Evolutionary conservation across 2,888 invertebrate species (phyloP).

Genomic region (Venusia cambrica): DNA sequence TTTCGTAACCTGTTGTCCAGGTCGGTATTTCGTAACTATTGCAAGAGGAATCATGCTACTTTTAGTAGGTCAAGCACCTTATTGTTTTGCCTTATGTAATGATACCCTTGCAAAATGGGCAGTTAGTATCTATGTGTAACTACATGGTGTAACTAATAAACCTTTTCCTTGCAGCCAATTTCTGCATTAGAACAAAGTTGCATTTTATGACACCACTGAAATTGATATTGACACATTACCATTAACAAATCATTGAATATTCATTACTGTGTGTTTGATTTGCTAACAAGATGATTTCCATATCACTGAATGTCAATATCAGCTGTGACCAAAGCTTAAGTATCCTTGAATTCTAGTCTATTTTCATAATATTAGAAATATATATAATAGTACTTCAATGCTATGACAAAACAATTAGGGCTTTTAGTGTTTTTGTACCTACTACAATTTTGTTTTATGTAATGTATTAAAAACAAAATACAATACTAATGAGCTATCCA

Average conservation of each 20-base stretch:
- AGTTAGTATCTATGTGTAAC: conserved; percentile 2
- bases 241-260: conserved; percentile 16
- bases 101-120: conserved; percentile 4
- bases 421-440: too few relatives aligned
- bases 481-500: too few relatives aligned
- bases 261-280: conserved; percentile 17
- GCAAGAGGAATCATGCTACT: conserved; percentile 20
- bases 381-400: too few relatives aligned
- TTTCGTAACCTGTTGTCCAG: conserved; percentile 94
- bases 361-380: too few relatives aligned
- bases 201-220: conserved; percentile 19
- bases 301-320: conserved; percentile 18
- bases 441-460: too few relatives aligned
- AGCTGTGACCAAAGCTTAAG: too few relatives aligned
- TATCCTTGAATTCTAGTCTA: too few relatives aligned
- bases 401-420: too few relatives aligned
- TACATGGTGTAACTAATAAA: too few relatives aligned
- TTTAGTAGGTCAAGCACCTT: conserved; percentile 42
- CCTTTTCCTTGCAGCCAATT: too few relatives aligned
- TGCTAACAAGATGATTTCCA: conserved; percentile 16
- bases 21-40: conserved; percentile 60
- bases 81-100: conserved; percentile 39
- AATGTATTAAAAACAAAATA: too few relatives aligned
- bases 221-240: conserved; percentile 7
- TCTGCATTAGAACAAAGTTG: too few relatives aligned